Conservation (phyloP, 2,888 invertebrate species). For the Ditula angustiorana region DNA sequence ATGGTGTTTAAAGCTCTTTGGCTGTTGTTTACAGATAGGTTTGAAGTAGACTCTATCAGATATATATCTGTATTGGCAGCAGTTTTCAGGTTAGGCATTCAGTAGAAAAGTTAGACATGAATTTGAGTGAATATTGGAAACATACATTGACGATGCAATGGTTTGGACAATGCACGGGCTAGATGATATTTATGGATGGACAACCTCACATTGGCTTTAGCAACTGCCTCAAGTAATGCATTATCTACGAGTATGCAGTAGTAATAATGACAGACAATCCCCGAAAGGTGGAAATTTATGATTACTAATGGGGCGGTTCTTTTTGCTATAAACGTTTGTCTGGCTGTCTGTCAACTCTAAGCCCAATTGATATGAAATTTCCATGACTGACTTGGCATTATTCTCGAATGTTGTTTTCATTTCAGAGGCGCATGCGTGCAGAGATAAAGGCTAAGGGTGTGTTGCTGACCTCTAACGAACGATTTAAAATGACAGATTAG, state of each 20-base stretch:
- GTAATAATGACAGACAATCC: neutral
- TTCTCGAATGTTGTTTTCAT: conserved; percentile 82
- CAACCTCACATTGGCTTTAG: conserved; percentile 7
- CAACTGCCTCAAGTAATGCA: neutral
- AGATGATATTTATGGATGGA: conserved; percentile 58
- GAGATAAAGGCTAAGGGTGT: conserved; percentile 83
- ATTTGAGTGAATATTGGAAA: conserved; percentile 76
- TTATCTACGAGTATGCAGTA: neutral
- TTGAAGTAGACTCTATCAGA: neutral
- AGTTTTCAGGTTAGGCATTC: neutral
- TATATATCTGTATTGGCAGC: neutral
- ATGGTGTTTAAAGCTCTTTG: neutral
- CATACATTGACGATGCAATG: conserved; percentile 69
- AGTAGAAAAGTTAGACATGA: neutral
- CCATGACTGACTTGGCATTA: conserved; percentile 85
- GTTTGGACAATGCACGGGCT: conserved; percentile 69
- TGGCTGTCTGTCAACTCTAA: conserved; percentile 45
- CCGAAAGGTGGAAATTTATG: neutral
- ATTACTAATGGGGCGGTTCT: neutral
- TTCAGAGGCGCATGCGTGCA: conserved; percentile 86
- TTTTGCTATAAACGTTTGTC: neutral
- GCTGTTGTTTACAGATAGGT: conserved; percentile 1
- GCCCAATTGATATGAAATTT: conserved; percentile 65
- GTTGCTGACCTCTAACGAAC: conserved; percentile 75
- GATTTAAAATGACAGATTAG: conserved; percentile 62